phyloP scores from a whole-genome alignment of 2,888 invertebrate genomes.

The Gibbula magus region DNA sequence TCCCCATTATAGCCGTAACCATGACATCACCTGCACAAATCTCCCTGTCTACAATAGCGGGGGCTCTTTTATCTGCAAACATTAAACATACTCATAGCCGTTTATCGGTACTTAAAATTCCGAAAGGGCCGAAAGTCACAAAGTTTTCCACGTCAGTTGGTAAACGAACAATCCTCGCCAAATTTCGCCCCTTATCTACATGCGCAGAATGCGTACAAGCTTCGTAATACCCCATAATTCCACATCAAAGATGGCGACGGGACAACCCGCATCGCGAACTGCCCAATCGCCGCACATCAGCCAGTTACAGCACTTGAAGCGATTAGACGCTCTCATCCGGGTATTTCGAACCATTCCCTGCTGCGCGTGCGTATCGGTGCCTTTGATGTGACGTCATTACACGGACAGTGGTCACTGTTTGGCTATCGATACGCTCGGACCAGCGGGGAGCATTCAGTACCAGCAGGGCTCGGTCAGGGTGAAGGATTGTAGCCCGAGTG shows the following conservation, averaged over 20 bases:
- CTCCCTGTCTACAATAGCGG: not conserved
- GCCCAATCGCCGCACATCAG: not conserved
- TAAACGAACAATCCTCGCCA: not conserved
- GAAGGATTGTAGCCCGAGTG: not conserved
- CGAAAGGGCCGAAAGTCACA: not conserved
- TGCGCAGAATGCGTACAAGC: not conserved
- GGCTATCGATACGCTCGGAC: not conserved
- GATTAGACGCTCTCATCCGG: not conserved
- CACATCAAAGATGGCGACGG: slow-evolving; percentile 13
- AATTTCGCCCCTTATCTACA: not conserved
- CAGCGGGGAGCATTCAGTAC: not conserved
- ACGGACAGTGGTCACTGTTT: slow-evolving; percentile 2
- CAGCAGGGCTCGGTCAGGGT: slow-evolving; percentile 1
- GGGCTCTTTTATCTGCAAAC: not conserved
- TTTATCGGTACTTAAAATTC: slow-evolving; percentile 11
- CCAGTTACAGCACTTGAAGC: not conserved
- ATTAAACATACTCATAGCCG: not conserved
- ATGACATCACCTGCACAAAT: not conserved
- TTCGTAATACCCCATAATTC: slow-evolving; percentile 23
- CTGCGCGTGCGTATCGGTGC: not conserved
- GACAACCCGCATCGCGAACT: not conserved
- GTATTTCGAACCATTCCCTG: not conserved
- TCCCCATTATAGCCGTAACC: not conserved
- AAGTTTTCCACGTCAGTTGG: slow-evolving; percentile 8
- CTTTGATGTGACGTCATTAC: not conserved